Percentiles rank a stretch among this genome's conserved stretches.
These are phyloP conservation scores for Elmis aenea DNA, from an alignment of 2,888 invertebrate genomes.

Conservation along the genomic window DNA sequence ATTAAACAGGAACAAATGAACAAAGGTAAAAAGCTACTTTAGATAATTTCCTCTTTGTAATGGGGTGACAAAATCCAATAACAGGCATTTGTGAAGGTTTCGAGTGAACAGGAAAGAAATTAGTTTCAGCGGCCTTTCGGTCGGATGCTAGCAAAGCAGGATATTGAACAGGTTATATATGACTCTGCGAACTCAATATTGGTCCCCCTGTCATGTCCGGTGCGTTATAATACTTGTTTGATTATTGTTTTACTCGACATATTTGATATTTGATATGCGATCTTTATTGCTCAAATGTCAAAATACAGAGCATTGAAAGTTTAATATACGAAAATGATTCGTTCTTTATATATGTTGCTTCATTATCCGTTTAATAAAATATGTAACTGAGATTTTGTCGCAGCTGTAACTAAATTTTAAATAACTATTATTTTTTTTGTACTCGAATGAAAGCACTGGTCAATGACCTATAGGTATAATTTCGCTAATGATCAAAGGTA, in stretches of 20 bases:
- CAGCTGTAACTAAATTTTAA: no score
- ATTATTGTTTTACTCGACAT: conserved; percentile 35
- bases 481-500: no score
- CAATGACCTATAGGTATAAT: no score
- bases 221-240: conserved; percentile 32
- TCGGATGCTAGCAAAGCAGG: conserved; percentile 31
- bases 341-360: no score
- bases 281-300: conserved; percentile 26
- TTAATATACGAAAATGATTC: no score
- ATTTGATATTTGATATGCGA: conserved; percentile 29
- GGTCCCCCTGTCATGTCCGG: conserved; percentile 33
- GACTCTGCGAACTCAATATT: conserved; percentile 34
- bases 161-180: conserved; percentile 38
- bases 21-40: conserved; percentile 17
- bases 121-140: conserved; percentile 32
- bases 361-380: no score
- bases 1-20: conserved; percentile 13
- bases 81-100: conserved; percentile 20
- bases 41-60: conserved; percentile 22
- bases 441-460: no score
- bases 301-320: no score
- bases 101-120: conserved; percentile 32
- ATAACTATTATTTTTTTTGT: no score
- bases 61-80: conserved; percentile 21
- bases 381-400: no score